phyloP scores from a whole-genome alignment of 2,797 vertebrate species.

The Phrynocephalus guinanensis region DNA sequence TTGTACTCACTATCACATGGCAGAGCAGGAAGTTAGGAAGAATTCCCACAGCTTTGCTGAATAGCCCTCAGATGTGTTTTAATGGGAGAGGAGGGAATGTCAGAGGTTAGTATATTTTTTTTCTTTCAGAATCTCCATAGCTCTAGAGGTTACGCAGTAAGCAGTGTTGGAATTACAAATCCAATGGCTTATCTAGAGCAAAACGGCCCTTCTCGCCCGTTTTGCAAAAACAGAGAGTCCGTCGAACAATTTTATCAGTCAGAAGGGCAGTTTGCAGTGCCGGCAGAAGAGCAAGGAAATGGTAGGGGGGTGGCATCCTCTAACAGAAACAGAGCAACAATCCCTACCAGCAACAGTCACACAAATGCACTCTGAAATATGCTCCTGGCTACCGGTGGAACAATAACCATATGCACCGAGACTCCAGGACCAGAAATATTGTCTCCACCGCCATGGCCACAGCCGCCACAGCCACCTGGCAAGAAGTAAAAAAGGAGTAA shows the following conservation, averaged over 20 bases:
- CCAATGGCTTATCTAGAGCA: background rate
- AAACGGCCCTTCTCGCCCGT: accelerated
- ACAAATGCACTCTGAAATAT: slow-evolving; percentile 21
- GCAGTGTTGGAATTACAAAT: background rate
- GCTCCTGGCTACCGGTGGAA: slow-evolving; percentile 22
- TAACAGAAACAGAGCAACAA: slow-evolving; percentile 4
- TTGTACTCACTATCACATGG: background rate
- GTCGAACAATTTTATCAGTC: background rate
- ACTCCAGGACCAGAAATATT: background rate
- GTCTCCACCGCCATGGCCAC: slow-evolving; percentile 34
- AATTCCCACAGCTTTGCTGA: background rate
- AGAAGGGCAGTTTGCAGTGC: background rate
- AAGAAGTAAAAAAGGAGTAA: slow-evolving; percentile 25
- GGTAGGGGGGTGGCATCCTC: slow-evolving; percentile 40
- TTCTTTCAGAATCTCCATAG: background rate
- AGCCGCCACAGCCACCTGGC: slow-evolving; percentile 38
- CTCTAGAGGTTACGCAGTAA: background rate
- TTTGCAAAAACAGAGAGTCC: background rate
- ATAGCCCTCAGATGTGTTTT: background rate
- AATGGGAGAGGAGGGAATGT: background rate
- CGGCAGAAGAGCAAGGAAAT: background rate
- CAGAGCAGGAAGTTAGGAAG: background rate
- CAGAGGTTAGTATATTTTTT: background rate
- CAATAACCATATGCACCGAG: slow-evolving; percentile 1
- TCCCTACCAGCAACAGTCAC: slow-evolving; percentile 32